Evolutionary conservation across 2,113 vertebrate genomes (phyloP).

Genomic region (Rhegmatorhina hoffmannsi): DNA sequence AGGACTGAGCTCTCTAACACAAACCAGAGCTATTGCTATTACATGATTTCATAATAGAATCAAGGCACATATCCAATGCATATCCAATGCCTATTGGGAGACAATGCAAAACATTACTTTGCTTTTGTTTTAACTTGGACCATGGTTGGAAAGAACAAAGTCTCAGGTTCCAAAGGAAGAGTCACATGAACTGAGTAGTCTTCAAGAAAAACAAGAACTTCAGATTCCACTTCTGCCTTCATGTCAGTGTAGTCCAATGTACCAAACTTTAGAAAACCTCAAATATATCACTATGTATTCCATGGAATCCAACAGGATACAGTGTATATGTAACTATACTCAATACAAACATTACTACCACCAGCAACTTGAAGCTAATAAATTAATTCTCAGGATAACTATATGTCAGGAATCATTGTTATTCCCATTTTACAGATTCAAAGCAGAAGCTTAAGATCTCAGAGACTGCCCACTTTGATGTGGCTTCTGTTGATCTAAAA

Average conservation of each 20-base stretch:
- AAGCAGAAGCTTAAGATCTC: not conserved
- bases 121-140: not conserved
- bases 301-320: not conserved
- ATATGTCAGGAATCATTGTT: rapidly evolving
- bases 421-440: not conserved
- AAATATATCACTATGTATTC: not conserved
- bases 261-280: not conserved
- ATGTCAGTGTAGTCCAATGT: not conserved
- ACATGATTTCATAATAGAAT: not conserved
- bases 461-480: not conserved
- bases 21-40: not conserved
- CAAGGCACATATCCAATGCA: not conserved
- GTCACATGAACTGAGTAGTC: not conserved
- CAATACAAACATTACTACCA: not conserved
- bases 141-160: not conserved
- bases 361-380: not conserved
- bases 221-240: not conserved
- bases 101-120: not conserved
- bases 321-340: not conserved
- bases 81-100: not conserved
- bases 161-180: not conserved
- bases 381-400: not conserved
- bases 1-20: not conserved
- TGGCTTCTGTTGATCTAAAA: not conserved
- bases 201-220: not conserved